Percentiles rank a stretch among this genome's conserved stretches.
Conservation (phyloP, 2,113 vertebrate species). For the Antechinus stuartii region DNA sequence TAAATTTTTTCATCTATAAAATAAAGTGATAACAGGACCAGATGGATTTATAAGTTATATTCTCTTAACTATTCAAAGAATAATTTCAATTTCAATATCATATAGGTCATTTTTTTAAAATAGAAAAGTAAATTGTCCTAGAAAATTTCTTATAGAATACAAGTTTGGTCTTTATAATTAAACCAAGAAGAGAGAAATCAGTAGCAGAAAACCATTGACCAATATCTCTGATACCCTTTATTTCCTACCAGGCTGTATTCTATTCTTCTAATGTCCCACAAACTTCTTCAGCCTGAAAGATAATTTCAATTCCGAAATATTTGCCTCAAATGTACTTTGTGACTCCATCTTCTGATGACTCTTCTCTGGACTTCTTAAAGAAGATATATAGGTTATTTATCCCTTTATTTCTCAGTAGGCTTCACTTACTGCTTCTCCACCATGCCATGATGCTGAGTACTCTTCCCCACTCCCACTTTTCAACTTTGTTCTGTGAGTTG, state of each 20-base stretch:
- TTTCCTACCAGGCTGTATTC: neutral
- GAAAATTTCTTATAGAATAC: neutral
- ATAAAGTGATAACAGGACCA: neutral
- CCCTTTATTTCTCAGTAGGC: too few species aligned
- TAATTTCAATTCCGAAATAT: neutral
- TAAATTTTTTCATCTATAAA: neutral
- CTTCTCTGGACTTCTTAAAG: neutral
- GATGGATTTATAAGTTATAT: neutral
- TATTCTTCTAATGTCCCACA: neutral
- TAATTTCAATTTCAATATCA: neutral
- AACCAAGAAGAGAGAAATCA: neutral
- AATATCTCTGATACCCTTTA: neutral
- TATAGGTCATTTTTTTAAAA: neutral
- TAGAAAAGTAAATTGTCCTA: neutral
- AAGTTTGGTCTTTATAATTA: neutral
- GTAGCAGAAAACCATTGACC: neutral
- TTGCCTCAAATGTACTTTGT: neutral
- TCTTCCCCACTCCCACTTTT: neutral
- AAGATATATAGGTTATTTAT: neutral
- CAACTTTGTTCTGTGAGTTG: neutral
- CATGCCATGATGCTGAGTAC: too few species aligned
- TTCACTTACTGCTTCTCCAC: too few species aligned
- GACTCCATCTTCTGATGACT: neutral
- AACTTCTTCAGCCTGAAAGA: neutral
- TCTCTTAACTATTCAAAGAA: neutral